phyloP scores from a whole-genome alignment of 64 coral and sea anemone species.

The Dendronephthya gigantea region DNA sequence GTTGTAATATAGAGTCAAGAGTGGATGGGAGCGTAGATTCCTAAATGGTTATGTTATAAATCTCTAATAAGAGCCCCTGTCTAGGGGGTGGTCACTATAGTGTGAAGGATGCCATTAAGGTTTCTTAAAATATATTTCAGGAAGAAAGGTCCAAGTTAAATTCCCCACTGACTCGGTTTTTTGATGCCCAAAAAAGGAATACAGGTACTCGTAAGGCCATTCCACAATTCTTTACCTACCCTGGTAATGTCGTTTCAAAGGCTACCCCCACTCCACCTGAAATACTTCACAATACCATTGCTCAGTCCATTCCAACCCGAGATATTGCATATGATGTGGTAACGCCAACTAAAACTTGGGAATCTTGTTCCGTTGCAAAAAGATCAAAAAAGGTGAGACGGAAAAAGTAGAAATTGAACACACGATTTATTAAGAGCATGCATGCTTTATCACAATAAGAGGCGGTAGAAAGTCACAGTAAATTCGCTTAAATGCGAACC shows the following conservation, averaged over 20 bases:
- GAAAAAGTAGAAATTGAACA: not conserved
- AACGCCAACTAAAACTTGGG: conserved; percentile 53
- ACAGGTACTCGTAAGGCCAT: conserved; percentile 63
- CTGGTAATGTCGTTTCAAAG: conserved; percentile 60
- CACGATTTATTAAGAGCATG: not conserved
- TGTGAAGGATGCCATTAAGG: not conserved
- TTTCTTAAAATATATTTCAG: not conserved
- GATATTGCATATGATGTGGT: conserved; percentile 85
- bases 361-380: conserved; percentile 55
- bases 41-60: too few relatives aligned
- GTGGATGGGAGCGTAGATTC: too few relatives aligned
- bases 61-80: too few relatives aligned
- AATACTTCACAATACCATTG: conserved; percentile 33
- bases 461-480: too few relatives aligned
- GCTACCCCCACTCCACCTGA: conserved; percentile 66
- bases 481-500: too few relatives aligned
- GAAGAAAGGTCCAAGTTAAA: conserved; percentile 24
- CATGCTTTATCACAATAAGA: not conserved
- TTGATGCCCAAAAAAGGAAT: conserved; percentile 23
- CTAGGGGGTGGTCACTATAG: too few relatives aligned
- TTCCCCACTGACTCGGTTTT: conserved; percentile 68
- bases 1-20: too few relatives aligned
- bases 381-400: conserved; percentile 80
- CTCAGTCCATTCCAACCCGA: conserved; percentile 78
- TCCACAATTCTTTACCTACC: conserved; percentile 75